Percentiles rank a stretch among this genome's conserved stretches.
phyloP scores from a whole-genome alignment of 1,140 invertebrate genomes.

The Ceratina japonica region DNA sequence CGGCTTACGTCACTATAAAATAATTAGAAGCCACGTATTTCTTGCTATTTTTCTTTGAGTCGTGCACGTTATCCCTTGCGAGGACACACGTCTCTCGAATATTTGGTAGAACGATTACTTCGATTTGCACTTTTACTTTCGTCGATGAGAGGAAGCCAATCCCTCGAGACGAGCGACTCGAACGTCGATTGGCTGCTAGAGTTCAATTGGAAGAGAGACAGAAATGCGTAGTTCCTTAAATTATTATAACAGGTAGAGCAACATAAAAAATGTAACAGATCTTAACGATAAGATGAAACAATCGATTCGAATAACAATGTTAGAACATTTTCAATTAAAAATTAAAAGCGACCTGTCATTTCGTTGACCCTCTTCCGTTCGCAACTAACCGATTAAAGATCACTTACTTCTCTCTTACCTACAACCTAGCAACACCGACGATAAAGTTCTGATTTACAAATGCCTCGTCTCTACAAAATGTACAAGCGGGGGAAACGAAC shows the following conservation, averaged over 20 bases:
- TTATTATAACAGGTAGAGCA: background rate
- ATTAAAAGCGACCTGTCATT: conserved; percentile 8
- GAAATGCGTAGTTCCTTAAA: conserved; percentile 28
- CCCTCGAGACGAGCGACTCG: conserved; percentile 29
- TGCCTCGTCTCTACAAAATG: conserved; percentile 23
- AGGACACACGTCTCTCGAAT: conserved; percentile 20
- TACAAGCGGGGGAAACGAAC: conserved; percentile 36
- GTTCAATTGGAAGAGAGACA: conserved; percentile 46
- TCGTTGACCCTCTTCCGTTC: conserved; percentile 37
- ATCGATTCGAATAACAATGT: background rate
- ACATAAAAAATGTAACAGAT: background rate
- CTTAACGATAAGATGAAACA: background rate
- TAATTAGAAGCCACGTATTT: conserved; percentile 59
- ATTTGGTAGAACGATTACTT: conserved; percentile 36
- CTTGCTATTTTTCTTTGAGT: background rate
- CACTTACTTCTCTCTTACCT: conserved; percentile 44
- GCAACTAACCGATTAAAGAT: conserved; percentile 42
- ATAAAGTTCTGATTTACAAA: conserved; percentile 59
- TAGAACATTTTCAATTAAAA: background rate
- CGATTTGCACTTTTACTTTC: conserved; percentile 64
- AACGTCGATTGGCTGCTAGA: conserved; percentile 42
- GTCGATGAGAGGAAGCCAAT: conserved; percentile 66
- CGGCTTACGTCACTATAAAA: conserved; percentile 58
- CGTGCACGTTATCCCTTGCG: conserved; percentile 10
- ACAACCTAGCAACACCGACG: conserved; percentile 50